A percentile compares a stretch with the other conserved stretches of the same genome.
Evolutionary conservation across 2,113 vertebrate species (phyloP).

Genomic region (Pluvialis apricaria): DNA sequence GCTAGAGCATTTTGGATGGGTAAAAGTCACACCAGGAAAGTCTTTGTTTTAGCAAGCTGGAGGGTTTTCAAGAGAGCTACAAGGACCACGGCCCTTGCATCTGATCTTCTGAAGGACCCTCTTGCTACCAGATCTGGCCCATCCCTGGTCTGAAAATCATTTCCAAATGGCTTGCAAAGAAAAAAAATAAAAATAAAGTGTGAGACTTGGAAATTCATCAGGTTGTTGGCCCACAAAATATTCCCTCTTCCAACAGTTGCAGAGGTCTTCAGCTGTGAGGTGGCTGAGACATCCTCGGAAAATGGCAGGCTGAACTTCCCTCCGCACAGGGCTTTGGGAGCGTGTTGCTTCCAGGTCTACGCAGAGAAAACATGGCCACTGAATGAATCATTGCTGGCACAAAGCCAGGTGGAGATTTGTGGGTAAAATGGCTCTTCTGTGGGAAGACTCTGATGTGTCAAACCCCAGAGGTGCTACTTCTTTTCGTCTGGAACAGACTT

Average conservation of each 20-base stretch:
- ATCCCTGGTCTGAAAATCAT: background rate
- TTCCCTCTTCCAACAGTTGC: background rate
- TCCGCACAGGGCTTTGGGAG: background rate
- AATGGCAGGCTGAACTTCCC: background rate
- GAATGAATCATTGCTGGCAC: background rate
- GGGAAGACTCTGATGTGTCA: background rate
- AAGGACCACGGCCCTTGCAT: background rate
- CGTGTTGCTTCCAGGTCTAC: background rate
- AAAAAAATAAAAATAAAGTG: background rate
- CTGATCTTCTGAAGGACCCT: background rate
- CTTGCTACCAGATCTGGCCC: background rate
- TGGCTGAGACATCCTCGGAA: background rate
- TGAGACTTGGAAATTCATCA: background rate
- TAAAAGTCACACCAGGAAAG: background rate
- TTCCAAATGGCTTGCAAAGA: background rate
- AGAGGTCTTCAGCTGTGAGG: background rate
- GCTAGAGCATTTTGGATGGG: background rate
- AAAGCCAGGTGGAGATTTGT: background rate
- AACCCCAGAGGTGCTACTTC: background rate
- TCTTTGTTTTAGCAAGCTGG: background rate
- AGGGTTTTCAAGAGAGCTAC: background rate
- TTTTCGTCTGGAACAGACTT: background rate
- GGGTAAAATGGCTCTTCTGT: background rate
- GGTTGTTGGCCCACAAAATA: background rate
- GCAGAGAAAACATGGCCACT: fast-evolving